These are phyloP conservation scores for Equus przewalskii DNA, from an alignment of 2,113 vertebrate genomes.

Conservation along the genomic window DNA sequence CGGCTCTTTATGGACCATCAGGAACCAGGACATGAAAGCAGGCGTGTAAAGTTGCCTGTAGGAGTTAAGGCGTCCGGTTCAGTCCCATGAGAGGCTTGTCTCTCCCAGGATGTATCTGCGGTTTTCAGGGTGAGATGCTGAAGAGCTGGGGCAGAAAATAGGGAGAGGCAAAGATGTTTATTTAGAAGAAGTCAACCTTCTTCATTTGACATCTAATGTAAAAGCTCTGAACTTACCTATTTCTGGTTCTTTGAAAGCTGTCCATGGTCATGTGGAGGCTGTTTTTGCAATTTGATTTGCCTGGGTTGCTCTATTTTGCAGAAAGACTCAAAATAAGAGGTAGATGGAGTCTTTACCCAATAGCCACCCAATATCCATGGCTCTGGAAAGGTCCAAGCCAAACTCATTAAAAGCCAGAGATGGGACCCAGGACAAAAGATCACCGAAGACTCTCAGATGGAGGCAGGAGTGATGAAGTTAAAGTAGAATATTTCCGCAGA, in stretches of 20 bases:
- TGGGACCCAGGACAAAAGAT: neutral
- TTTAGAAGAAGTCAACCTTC: neutral
- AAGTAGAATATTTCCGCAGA: neutral
- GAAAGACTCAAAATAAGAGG: neutral
- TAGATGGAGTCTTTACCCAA: neutral
- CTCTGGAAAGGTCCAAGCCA: neutral
- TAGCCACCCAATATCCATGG: no score
- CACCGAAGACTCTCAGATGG: neutral
- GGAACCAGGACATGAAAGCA: neutral
- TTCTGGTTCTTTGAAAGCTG: neutral
- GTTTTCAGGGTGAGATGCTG: neutral
- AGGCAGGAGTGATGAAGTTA: neutral
- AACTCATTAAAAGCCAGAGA: neutral
- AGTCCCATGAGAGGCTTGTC: neutral
- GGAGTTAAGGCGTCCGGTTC: neutral
- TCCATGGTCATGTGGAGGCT: neutral
- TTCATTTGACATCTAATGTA: neutral
- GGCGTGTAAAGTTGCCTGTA: neutral
- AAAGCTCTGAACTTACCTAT: neutral
- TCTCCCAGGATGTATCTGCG: neutral
- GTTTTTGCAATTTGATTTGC: constrained; percentile 2
- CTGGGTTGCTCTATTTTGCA: constrained; percentile 21
- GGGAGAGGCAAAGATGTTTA: neutral
- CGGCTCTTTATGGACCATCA: neutral
- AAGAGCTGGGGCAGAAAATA: neutral